Conservation (phyloP, 2,888 invertebrate species). For the Zele albiditarsus region DNA sequence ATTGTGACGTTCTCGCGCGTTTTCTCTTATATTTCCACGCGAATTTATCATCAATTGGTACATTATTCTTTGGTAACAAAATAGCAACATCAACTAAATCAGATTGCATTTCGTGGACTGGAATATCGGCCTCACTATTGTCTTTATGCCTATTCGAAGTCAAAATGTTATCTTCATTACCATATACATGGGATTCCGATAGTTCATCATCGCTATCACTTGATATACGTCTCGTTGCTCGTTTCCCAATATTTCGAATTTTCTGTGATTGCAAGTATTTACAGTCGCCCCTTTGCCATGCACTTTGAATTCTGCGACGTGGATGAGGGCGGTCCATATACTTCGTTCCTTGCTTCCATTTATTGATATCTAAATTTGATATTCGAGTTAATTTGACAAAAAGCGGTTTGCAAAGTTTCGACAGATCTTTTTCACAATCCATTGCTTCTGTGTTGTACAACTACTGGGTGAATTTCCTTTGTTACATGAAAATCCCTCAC, state of each 20-base stretch:
- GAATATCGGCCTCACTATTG: not conserved
- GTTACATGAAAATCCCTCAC: not conserved
- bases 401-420: conserved; percentile 42
- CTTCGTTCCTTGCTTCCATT: conserved; percentile 38
- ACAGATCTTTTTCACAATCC: not conserved
- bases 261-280: not conserved
- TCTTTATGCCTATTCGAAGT: not conserved
- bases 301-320: conserved; percentile 1
- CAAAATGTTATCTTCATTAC: not conserved
- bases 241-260: not conserved
- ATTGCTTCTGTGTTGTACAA: not conserved
- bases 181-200: not conserved
- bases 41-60: not conserved
- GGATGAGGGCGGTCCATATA: not conserved
- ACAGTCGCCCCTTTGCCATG: not conserved
- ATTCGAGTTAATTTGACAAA: conserved; percentile 42
- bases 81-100: not conserved
- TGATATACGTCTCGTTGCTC: not conserved
- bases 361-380: conserved; percentile 28
- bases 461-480: not conserved
- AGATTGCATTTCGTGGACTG: not conserved
- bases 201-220: not conserved
- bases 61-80: conserved; percentile 3
- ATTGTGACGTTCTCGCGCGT: not conserved
- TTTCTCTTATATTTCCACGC: conserved; percentile 19